A percentile compares a stretch with the other conserved stretches of the same genome.
Conservation (phyloP, 2,888 invertebrate species). For the Melieria crassipennis region DNA sequence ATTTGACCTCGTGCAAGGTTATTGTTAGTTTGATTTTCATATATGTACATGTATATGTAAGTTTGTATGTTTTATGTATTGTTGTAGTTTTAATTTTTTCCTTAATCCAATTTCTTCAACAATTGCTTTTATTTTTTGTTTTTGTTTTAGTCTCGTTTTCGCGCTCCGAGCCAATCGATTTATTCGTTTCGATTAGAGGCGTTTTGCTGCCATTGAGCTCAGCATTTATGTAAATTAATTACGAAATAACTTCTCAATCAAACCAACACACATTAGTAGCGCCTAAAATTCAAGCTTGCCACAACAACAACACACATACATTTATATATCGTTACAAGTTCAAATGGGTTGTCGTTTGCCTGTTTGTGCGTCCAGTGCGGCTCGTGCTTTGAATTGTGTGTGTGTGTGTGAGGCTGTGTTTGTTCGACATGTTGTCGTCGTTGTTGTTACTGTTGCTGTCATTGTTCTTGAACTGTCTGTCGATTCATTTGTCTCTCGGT, state of each 20-base stretch:
- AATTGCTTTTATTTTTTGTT: too few relatives aligned
- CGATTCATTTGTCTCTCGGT: too few relatives aligned
- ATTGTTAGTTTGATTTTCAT: not conserved
- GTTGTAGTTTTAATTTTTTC: too few relatives aligned
- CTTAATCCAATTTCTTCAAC: too few relatives aligned
- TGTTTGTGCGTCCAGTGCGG: not conserved
- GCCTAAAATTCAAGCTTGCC: too few relatives aligned
- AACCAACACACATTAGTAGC: not conserved
- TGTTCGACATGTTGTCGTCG: not conserved
- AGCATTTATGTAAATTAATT: slow-evolving; percentile 22
- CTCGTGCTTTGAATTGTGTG: not conserved
- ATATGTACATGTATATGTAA: too few relatives aligned
- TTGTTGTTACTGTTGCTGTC: not conserved
- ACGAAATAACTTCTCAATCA: slow-evolving; percentile 7
- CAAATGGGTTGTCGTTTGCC: not conserved
- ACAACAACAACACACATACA: not conserved
- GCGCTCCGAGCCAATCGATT: too few relatives aligned
- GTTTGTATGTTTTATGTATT: not conserved
- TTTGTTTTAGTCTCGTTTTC: too few relatives aligned
- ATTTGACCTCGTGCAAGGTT: slow-evolving; percentile 5
- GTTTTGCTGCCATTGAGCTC: not conserved
- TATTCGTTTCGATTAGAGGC: too few relatives aligned
- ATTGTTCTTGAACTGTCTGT: not conserved
- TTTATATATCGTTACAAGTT: not conserved
- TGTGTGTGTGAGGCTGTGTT: not conserved